These are phyloP conservation scores for Synergus itoensis DNA, from an alignment of 2,888 invertebrate genomes.

Conservation along the genomic window DNA sequence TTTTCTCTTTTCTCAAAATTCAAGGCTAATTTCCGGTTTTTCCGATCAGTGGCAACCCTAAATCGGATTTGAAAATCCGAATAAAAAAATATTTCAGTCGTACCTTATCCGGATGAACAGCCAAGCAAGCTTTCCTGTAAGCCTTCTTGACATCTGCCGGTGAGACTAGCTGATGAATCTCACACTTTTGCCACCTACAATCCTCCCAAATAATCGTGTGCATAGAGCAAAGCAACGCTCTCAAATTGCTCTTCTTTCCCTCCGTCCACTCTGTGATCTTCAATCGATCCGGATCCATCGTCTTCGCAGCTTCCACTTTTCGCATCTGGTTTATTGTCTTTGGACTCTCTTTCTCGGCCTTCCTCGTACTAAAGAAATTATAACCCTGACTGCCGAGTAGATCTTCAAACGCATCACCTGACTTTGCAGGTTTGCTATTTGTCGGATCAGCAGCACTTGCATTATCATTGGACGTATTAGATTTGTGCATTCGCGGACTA, in stretches of 20 bases:
- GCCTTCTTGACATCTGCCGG: constrained; percentile 96
- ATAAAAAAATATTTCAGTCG: constrained; percentile 19
- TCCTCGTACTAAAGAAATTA: constrained; percentile 81
- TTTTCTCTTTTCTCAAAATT: too few species aligned
- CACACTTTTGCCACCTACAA: constrained; percentile 94
- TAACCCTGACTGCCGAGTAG: constrained; percentile 94
- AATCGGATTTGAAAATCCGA: too few species aligned
- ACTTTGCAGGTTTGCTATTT: constrained; percentile 77
- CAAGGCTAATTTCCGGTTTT: too few species aligned
- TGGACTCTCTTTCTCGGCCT: constrained; percentile 86
- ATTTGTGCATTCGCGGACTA: constrained; percentile 74
- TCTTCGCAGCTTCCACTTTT: constrained; percentile 90
- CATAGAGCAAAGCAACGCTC: constrained; percentile 96
- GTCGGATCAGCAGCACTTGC: constrained; percentile 49
- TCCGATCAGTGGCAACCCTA: too few species aligned
- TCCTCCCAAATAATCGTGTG: constrained; percentile 96
- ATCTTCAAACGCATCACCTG: constrained; percentile 91
- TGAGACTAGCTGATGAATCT: constrained; percentile 96
- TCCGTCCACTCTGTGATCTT: constrained; percentile 92
- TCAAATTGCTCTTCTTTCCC: constrained; percentile 97
- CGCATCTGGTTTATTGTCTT: constrained; percentile 96
- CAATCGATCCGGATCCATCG: constrained; percentile 95
- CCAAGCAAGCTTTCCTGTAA: constrained; percentile 96
- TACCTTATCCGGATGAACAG: constrained; percentile 99
- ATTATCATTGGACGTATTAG: constrained; percentile 60